Base-by-base conservation (phyloP, 1,140 invertebrate species). In the Teleogryllus occipitalis region DNA sequence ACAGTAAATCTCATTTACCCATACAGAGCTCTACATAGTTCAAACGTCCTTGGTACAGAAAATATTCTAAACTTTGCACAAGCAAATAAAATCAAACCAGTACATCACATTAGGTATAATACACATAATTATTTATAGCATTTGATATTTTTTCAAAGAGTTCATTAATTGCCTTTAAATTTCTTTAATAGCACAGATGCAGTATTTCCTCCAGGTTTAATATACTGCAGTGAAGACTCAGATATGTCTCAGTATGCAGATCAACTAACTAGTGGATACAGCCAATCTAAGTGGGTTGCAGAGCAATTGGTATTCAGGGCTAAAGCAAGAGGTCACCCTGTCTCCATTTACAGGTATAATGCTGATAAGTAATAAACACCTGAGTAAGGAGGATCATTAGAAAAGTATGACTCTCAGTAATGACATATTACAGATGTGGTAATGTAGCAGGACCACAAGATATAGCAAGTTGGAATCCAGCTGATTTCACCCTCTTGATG, bases 221-320 rank as follows among this genome's bases (percentile, higher is more conserved):
- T 80, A 22, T 82, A 85, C 46, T 81, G 82, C 39, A 84, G 81
- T 49, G 88, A 89, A 80, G 84, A 87, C 78, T 83, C 83, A 78
- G 84, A 87, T 76, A 82, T 86, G 47, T 80, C 76, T 14, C 47
- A 81, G 6, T 84, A 84, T 77, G 83, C 83, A 75, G 80, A 84
- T 54, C 80, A 84, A 39, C 82, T 89, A 48, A 81, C 79, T 15
- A 86, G 85, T 83, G 89, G 89, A 46, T 89, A 89, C 81, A 86
- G 85, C 10, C 88, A 89, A 82, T 86, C 85, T 12, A 89, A 89
- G 82, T 89, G 88, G 87, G 86, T 89, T 14, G 86, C 88, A 22
- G 89, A 89, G 82, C 86, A 88, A 78, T 82, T 89, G 21, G 84
- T 89, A 22, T 77, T 82, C 47, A 82, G 80, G 77, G 88, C 88